Evolutionary conservation across 2,113 vertebrate species (phyloP).

Genomic region (Chaenocephalus aceratus): DNA sequence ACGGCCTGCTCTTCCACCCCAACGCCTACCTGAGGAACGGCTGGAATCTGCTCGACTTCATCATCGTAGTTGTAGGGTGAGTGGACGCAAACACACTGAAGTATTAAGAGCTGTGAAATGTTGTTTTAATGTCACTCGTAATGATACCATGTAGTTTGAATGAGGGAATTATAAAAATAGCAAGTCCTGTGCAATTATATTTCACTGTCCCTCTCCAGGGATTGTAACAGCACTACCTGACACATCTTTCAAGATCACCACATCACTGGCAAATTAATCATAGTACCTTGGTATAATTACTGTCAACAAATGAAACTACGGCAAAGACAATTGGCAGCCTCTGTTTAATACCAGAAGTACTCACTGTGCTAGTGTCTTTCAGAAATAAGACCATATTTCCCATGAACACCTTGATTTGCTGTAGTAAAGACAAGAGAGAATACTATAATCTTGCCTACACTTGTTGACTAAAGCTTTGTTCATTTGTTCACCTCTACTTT

Average conservation of each 20-base stretch:
- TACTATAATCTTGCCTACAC: not conserved
- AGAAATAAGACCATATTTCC: conserved; percentile 17
- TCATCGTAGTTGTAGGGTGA: conserved; percentile 99
- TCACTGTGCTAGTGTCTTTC: not conserved
- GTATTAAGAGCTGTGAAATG: not conserved
- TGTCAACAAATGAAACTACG: conserved; percentile 46
- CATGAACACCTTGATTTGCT: not conserved
- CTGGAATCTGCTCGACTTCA: conserved; percentile 99
- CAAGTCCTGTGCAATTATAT: not conserved
- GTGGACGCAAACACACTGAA: conserved; percentile 58
- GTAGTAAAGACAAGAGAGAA: not conserved
- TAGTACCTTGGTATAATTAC: conserved; percentile 42
- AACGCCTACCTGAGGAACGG: conserved; percentile 99
- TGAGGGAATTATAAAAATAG: not conserved
- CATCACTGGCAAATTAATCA: conserved; percentile 29
- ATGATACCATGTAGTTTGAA: not conserved
- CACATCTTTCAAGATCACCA: conserved; percentile 28
- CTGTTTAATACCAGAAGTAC: conserved; percentile 22
- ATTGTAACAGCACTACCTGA: conserved; percentile 19
- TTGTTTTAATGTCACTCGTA: not conserved
- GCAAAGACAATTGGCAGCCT: conserved; percentile 47
- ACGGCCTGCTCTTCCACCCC: conserved; percentile 98
- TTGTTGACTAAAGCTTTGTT: not conserved
- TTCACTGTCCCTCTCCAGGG: not conserved
- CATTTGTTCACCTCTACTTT: not conserved